Base-by-base conservation (phyloP, 92 coral and sea anemone genomes). In the Parazoanthus atlanticus region DNA sequence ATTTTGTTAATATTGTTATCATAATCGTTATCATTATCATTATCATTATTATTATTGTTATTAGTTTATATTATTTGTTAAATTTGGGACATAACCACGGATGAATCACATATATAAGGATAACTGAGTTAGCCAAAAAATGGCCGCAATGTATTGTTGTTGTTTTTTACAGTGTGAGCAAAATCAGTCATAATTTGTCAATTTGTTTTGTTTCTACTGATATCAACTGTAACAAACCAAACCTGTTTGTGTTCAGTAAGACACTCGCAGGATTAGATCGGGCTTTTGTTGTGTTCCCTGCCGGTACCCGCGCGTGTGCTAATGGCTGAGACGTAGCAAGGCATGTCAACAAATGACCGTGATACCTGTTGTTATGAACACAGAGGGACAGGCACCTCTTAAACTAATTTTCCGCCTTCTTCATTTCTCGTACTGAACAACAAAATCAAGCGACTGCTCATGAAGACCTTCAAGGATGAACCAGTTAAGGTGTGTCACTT, bases 321-420 rank as follows among this genome's bases (percentile, higher is more conserved):
- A 61, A 19, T 61, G 69, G 26, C 26, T 61, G 69, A 61, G 7
- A 21, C 8, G 28, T 61, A 61, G 28, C 69, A 23, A 7, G 69
- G 69, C 69, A 61, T 61, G 69, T 3, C 69, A 61, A 61, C 28
- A 61, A 61, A 76, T 23, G 11, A 76, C 28, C 32, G 56, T 34
- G 2, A 21, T 41, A 76, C 80, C 80, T 76, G 80, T 38, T 76
- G 58, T 76, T 76, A n/a, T 76, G 80, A 36, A 76, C 29, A 76
- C 54, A 76, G 26, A 76, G 26, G 38, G 30, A 26, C 38, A 72
- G 43, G 15, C 25, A 76, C 13, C 25, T 36, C 43, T 12, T 36
- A 76, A 36, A 19, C 30, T 76, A 76, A 76, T 76, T 76, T 76
- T 76, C 80, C 80, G 80, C 80, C 43, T 76, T n/a, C 80, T 76